Base-by-base conservation (phyloP, 2,113 vertebrate genomes). In the Otolemur garnettii region DNA sequence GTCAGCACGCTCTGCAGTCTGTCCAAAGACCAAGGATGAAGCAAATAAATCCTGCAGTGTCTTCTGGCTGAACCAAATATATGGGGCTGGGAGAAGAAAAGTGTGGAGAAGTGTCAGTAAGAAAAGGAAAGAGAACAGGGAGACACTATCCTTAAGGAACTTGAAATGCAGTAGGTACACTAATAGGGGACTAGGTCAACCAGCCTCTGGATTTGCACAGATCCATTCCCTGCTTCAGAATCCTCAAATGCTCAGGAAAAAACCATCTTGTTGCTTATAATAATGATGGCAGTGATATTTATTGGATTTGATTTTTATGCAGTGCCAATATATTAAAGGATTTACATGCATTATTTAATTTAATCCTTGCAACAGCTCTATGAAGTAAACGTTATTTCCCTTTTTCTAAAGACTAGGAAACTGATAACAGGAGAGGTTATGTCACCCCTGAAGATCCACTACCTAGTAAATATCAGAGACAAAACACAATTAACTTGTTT, bases 401-500 rank as follows among this genome's bases (percentile, higher is more conserved):
- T 62, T 74, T 94, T 89, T 87, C 1, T 30, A 86, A 96, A 94
- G 77, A 35, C 26, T 21, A 88, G 26, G 14, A 90, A 87, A 72
- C 24, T 81, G 38, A 87, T 9, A 66, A 66, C 72, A 88, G 50
- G 19, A 87, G 5, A 92, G 45, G 9, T 82, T 75, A 90, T 78
- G 45, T 87, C 71, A 85, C 7, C 78, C 18, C 4, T 33, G 22
- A 69, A 82, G 22, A 19, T 74, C 7, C 9, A 15, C 21, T 74
- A 42, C 30, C 26, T 93, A 53, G 30, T 77, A 90, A 90, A 38
- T 57, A 74, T 79, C 72, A 89, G 50, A 89, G 33, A 74, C 74
- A 35, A 38, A 94, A 68, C 26, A 24, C 57, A 94, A 42, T 93
- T 72, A 91, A 80, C 91, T 96, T 94, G 33, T 64, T 62, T 88